Evolutionary conservation across 2,797 vertebrate genomes (phyloP), one percentile per base, ranked within the genome.

Genomic region (Garrulus glandarius): DNA sequence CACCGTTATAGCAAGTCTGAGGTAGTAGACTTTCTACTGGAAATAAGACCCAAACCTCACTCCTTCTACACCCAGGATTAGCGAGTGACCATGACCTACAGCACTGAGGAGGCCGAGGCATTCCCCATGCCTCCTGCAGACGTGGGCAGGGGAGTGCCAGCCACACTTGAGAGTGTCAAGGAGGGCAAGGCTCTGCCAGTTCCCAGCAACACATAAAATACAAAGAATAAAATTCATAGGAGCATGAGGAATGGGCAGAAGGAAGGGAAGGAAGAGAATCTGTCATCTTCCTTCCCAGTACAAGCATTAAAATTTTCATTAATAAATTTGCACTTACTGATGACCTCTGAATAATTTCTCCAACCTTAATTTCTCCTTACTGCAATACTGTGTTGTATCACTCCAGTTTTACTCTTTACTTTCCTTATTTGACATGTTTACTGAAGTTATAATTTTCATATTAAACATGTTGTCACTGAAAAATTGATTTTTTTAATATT

Each of bases 321-420:
- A 93, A 94, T 94, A 71, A 89, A 87, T 57, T 26, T 82, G 70
- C 77, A 84, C 50, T 90, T 94, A 89, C 49, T 74, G 43, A 50
- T 93, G 93, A 92, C 85, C 83, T 91, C 83, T 80, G 59, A 93
- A 93, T 82, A 84, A 89, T 93, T 88, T 92, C 74, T 89, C 53
- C 84, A 79, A 60, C 49, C 49, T 84, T 84, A 68, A 65, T 93
- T 96, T 93, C 37, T 90, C 34, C 44, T 82, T 82, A 55, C 17
- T 93, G 56, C 68, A 79, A 32, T 49, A 10, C 26, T 63, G 32
- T 67, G 50, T 84, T 70, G 15, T 74, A 32, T 76, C 78, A 55
- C 36, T 93, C 29, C 61, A 30, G 43, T 90, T 93, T 91, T 46
- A 53, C 49, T 84, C 49, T 82, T 75, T 84, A 21, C 60, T 93